Conservation (phyloP, 2,113 vertebrate species). For the Microtus oregoni region DNA sequence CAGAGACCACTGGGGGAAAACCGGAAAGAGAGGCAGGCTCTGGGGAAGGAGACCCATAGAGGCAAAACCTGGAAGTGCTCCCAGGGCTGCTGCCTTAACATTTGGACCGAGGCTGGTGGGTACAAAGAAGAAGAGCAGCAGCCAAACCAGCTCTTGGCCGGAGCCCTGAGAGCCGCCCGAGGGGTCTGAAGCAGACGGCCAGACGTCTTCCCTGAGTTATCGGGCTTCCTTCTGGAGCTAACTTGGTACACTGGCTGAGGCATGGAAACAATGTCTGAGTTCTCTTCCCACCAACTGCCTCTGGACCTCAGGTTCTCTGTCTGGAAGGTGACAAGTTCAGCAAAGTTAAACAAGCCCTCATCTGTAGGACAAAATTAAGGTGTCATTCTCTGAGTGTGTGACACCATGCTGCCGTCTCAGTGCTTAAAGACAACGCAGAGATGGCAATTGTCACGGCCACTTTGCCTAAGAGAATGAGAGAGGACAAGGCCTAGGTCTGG, state of each 20-base stretch:
- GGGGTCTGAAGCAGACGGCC: not conserved
- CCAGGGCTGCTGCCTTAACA: not conserved
- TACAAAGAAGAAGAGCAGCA: not conserved
- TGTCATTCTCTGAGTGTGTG: not conserved
- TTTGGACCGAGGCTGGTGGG: conserved; percentile 20
- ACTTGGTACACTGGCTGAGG: not conserved
- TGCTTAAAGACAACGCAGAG: not conserved
- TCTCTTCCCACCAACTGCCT: not conserved
- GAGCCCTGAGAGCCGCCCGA: conserved; percentile 54
- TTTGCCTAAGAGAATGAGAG: not conserved
- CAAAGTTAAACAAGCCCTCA: not conserved
- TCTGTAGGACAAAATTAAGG: not conserved
- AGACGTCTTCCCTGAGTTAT: conserved; percentile 49
- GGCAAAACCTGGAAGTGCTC: not conserved
- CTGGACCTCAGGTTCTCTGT: not conserved
- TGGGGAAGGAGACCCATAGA: not conserved
- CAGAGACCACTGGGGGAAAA: not conserved
- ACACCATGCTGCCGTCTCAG: not conserved
- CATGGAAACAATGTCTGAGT: not conserved
- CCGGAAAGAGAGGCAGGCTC: not conserved
- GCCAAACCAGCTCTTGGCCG: conserved; percentile 64
- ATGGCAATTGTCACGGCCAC: not conserved
- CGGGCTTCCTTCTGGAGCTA: conserved; percentile 48
- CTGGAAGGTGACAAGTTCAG: not conserved
- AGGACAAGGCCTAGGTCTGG: not conserved